Evolutionary conservation across 2,888 invertebrate species (phyloP).

Genomic region (Syritta pipiens): DNA sequence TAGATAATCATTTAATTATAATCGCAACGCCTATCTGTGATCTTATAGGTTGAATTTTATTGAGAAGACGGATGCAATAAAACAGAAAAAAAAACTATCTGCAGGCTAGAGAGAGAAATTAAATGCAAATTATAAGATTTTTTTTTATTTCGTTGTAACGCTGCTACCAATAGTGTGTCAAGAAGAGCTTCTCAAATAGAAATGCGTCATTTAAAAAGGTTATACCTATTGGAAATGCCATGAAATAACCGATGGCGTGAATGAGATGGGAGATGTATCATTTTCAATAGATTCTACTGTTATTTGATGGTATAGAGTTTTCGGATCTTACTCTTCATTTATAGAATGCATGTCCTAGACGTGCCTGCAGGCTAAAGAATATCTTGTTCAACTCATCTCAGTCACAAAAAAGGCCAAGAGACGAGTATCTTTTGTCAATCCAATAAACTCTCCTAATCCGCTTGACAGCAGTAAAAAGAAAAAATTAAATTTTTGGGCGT

Average conservation of each 20-base stretch:
- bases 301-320: too few species aligned
- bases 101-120: conserved; percentile 15
- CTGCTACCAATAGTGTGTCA: conserved; percentile 44
- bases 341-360: too few species aligned
- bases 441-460: conserved; percentile 53
- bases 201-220: conserved; percentile 29
- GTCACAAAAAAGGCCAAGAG: background rate
- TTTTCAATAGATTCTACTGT: too few species aligned
- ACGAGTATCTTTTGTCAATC: conserved; percentile 5
- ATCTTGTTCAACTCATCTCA: too few species aligned
- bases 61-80: conserved; percentile 49
- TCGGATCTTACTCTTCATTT: too few species aligned
- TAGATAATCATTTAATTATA: conserved; percentile 61
- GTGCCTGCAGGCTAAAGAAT: too few species aligned
- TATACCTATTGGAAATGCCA: background rate
- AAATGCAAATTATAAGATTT: conserved; percentile 49
- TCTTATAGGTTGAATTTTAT: conserved; percentile 59
- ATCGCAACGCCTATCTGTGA: conserved; percentile 54
- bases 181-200: conserved; percentile 28
- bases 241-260: background rate
- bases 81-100: conserved; percentile 3
- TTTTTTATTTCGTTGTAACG: background rate
- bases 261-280: too few species aligned
- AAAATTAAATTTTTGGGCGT: conserved; percentile 17
- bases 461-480: conserved; percentile 18